Evolutionary conservation across 2,113 vertebrate genomes (phyloP).

Genomic region (Eulacestoma nigropectus): DNA sequence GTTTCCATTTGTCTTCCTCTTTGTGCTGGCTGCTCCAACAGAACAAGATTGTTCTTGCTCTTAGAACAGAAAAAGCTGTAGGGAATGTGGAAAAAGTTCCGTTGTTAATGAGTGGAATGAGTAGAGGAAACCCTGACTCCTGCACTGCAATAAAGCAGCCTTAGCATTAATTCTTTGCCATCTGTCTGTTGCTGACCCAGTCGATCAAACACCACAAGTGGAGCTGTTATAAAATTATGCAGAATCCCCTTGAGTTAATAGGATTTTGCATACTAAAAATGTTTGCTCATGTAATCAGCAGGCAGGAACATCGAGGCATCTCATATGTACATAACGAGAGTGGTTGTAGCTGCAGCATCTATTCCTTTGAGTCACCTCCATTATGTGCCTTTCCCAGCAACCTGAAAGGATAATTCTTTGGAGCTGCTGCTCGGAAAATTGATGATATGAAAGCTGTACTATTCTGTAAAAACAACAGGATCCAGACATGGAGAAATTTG

Average conservation of each 20-base stretch:
- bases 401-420: not conserved
- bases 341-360: not conserved
- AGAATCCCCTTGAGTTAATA: conserved; percentile 14
- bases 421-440: not conserved
- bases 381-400: not conserved
- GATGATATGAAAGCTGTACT: not conserved
- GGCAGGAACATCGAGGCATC: not conserved
- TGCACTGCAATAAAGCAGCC: not conserved
- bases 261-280: not conserved
- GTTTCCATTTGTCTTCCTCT: not conserved
- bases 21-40: not conserved
- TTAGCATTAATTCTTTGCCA: not conserved
- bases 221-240: conserved; percentile 20
- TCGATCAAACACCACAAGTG: not conserved
- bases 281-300: not conserved
- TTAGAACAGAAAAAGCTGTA: not conserved
- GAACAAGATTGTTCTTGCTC: not conserved
- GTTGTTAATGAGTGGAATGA: not conserved
- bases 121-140: not conserved
- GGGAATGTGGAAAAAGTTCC: not conserved
- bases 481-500: not conserved
- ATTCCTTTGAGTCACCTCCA: not conserved
- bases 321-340: not conserved
- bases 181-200: conserved; percentile 5
- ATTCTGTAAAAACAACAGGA: not conserved